Evolutionary conservation across 2,888 invertebrate species (phyloP).

Genomic region (Stenchaetothrips biformis): DNA sequence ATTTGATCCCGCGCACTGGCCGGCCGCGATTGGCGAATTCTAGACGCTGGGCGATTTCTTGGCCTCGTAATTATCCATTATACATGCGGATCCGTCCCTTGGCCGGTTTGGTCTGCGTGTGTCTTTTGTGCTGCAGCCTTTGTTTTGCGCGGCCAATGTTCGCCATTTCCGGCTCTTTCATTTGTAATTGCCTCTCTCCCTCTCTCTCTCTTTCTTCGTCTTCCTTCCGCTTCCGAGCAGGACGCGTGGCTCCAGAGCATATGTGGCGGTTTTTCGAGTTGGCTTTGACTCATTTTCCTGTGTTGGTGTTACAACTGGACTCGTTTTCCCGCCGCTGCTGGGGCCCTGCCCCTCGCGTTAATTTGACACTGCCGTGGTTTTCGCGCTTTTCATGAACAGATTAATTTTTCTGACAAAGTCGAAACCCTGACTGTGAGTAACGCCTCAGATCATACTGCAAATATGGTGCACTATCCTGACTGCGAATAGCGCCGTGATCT

Average conservation of each 20-base stretch:
- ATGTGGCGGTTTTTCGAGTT: too few species aligned
- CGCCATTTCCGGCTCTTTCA: constrained; percentile 18
- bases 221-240: background rate
- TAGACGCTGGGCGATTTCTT: background rate
- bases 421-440: too few species aligned
- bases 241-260: background rate
- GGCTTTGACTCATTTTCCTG: too few species aligned
- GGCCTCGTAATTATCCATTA: constrained; percentile 27
- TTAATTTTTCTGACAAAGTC: too few species aligned
- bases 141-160: constrained; percentile 14
- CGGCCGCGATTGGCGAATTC: background rate
- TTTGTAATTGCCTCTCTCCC: background rate
- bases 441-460: too few species aligned
- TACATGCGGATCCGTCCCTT: constrained; percentile 1
- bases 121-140: constrained; percentile 15
- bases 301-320: too few species aligned
- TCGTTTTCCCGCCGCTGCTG: too few species aligned
- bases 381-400: too few species aligned
- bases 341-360: too few species aligned
- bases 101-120: constrained; percentile 1
- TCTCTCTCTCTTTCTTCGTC: background rate
- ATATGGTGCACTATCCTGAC: too few species aligned
- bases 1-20: background rate
- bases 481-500: too few species aligned
- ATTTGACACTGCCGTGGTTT: too few species aligned